Evolutionary conservation across 2,888 invertebrate species (phyloP).

Genomic region (Hyppa rectilinea): DNA sequence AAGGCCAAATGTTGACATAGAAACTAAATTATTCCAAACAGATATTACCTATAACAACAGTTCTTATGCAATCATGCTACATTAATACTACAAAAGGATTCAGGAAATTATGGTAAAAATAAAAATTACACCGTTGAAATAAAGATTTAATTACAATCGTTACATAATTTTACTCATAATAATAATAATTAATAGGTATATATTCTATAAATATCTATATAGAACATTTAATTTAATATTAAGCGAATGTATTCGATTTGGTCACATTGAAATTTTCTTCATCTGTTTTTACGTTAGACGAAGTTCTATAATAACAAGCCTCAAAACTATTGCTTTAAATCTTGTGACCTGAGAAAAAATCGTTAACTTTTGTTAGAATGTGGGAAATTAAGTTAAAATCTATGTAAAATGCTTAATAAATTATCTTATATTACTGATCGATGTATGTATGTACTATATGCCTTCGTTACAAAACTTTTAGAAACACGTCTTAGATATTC

Average conservation of each 20-base stretch:
- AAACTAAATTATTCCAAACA: not conserved
- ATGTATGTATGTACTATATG: conserved; percentile 67
- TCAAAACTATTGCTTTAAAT: conserved; percentile 66
- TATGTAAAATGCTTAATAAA: conserved; percentile 72
- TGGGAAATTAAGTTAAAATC: conserved; percentile 67
- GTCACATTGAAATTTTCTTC: conserved; percentile 82
- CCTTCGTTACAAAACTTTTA: conserved; percentile 58
- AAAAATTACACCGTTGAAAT: conserved; percentile 85
- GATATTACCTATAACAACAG: not conserved
- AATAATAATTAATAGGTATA: conserved; percentile 89
- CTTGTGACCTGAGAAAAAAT: conserved; percentile 66
- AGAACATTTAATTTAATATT: conserved; percentile 90
- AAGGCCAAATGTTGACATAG: not conserved
- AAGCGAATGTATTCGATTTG: conserved; percentile 90
- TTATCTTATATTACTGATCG: conserved; percentile 73
- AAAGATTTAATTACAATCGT: conserved; percentile 91
- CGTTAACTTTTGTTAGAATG: conserved; percentile 51
- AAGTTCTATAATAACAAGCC: conserved; percentile 64
- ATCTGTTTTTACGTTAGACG: conserved; percentile 59
- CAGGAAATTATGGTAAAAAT: conserved; percentile 66
- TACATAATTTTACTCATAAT: conserved; percentile 90
- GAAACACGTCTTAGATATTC: conserved; percentile 65
- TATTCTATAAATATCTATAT: conserved; percentile 90
- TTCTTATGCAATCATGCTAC: not conserved
- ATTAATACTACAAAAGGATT: conserved; percentile 9